Conservation (phyloP, 2,888 invertebrate species). For the Drosophila nr. perissopoda region DNA sequence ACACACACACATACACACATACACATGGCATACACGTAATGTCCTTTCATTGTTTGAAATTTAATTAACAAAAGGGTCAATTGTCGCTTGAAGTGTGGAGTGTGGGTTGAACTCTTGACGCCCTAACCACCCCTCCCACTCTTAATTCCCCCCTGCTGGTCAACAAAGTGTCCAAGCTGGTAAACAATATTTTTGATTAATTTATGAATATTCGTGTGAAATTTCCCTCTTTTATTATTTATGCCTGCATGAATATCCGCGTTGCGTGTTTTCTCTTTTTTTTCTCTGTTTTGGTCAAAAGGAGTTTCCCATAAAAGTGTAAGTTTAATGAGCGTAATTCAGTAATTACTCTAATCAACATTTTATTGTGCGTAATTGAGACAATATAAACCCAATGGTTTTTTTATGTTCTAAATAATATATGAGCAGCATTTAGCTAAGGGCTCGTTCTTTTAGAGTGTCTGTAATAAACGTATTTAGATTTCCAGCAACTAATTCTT, state of each 20-base stretch:
- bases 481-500: not conserved
- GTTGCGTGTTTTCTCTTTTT: conserved; percentile 55
- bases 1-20: conserved; percentile 30
- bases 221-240: conserved; percentile 53
- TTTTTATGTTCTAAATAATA: conserved; percentile 46
- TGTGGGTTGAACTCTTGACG: conserved; percentile 20
- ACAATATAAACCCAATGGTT: conserved; percentile 24
- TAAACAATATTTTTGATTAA: conserved; percentile 80
- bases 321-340: conserved; percentile 64
- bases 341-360: conserved; percentile 66
- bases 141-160: conserved; percentile 13
- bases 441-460: not conserved
- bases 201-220: conserved; percentile 81
- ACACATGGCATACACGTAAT: conserved; percentile 49
- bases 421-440: conserved; percentile 40
- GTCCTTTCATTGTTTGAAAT: conserved; percentile 68
- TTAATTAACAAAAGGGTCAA: conserved; percentile 82
- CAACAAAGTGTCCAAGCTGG: conserved; percentile 36
- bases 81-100: conserved; percentile 67
- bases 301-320: conserved; percentile 51
- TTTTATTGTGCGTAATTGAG: conserved; percentile 65
- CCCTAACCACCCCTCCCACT: not conserved
- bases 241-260: conserved; percentile 53
- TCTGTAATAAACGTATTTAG: not conserved
- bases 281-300: conserved; percentile 4